Base-by-base conservation (phyloP, 2,113 vertebrate genomes). In the Macquaria ambigua region DNA sequence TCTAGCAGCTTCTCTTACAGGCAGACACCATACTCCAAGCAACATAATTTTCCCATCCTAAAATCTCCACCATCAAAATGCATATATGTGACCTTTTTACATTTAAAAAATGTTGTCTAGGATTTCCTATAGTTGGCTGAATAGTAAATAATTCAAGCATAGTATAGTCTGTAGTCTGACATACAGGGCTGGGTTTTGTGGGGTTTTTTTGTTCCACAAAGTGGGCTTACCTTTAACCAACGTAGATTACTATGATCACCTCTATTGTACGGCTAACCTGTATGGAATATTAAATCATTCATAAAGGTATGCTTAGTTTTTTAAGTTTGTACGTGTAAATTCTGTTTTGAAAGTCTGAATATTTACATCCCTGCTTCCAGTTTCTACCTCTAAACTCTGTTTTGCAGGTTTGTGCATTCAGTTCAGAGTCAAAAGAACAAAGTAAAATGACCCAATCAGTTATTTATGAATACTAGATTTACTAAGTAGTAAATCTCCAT, bases 1-100 rank as follows among this genome's bases (percentile, higher is more conserved):
- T 81, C 16, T 56, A 20, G 84, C 39, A 82, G 46, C 34, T 55
- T 74, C 39, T 80, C 63, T 58, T 11, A 6, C 34, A 79, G 68
- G 63, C 70, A 72, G 12, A 52, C n/a, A n/a, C n/a, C n/a, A n/a
- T n/a, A n/a, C 8, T 63, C 6, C 8, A 52, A 28, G 41, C 41
- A 74, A 70, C 7, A 37, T 39, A 8, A 43, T 72, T 58, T 80
- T 70, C 14, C 39, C 3, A 0, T 79, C n/a, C 7, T 12, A 41
- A 61, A 69, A 56, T 71, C 48, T 59, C 21, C 31, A 16, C 12
- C 11, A 56, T 31, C 23, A 28, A 79, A 64, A 70, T 23, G 2
- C 6, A 37, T 2, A 58, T 46, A n/a, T 28, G 16, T 46, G 43
- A 77, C 56, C 21, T 68, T 48, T 66, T 9, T 72, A 3, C 21